These are phyloP conservation scores for Dryococelus australis DNA, from an alignment of 2,888 invertebrate species.

Conservation along the genomic window DNA sequence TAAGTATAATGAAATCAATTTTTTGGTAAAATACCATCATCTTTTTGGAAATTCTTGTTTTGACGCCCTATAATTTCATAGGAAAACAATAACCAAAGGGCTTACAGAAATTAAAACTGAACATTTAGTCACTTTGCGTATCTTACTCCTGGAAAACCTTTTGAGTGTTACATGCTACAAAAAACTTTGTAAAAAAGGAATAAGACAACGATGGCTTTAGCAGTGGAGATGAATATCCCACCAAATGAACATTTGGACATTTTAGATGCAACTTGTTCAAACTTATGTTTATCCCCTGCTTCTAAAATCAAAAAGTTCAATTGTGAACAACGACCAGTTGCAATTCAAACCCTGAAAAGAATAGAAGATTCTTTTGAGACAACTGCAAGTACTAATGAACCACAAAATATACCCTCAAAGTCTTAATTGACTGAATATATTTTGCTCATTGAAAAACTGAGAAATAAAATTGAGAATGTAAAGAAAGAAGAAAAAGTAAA, in stretches of 20 bases:
- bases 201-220: too few relatives aligned
- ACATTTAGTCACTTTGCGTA: too few relatives aligned
- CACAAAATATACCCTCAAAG: not conserved
- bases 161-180: too few relatives aligned
- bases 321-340: not conserved
- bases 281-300: not conserved
- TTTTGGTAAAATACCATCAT: conserved; percentile 7
- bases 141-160: too few relatives aligned
- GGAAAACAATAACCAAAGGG: not conserved
- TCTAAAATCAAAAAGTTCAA: conserved; percentile 2
- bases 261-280: conserved; percentile 2
- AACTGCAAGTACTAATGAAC: not conserved
- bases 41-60: not conserved
- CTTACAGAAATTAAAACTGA: too few relatives aligned
- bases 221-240: too few relatives aligned
- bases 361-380: not conserved
- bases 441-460: not conserved
- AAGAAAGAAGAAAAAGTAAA: conserved; percentile 22
- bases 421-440: not conserved
- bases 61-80: not conserved
- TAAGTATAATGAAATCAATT: not conserved
- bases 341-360: conserved; percentile 12
- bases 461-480: not conserved
- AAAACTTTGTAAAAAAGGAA: too few relatives aligned
- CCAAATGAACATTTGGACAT: not conserved